A percentile compares a stretch with the other conserved stretches of the same genome.
Conservation (phyloP, 2,113 vertebrate species). For the Platysteira castanea region DNA sequence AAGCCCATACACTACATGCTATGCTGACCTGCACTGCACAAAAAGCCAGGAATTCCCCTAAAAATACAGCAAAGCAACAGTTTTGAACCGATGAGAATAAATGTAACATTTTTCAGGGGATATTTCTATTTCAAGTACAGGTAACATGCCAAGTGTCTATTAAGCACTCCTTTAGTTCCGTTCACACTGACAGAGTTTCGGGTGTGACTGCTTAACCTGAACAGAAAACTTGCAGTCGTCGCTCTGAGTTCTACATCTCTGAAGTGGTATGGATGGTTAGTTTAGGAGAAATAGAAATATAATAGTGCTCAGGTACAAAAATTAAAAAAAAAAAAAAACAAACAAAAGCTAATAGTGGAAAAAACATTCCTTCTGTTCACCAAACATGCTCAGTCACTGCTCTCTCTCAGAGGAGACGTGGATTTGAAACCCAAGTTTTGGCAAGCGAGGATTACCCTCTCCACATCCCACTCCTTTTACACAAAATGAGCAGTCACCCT, state of each 20-base stretch:
- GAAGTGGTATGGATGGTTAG: background rate
- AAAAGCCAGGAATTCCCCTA: background rate
- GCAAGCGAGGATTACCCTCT: accelerated
- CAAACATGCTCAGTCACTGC: background rate
- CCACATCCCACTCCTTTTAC: background rate
- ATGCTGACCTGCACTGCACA: background rate
- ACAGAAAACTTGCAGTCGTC: background rate
- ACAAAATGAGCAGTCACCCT: background rate
- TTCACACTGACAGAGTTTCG: background rate
- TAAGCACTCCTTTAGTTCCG: too few species aligned
- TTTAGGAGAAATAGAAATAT: background rate
- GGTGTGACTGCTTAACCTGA: background rate
- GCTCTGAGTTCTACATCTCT: background rate
- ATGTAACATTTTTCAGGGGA: background rate
- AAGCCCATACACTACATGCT: background rate
- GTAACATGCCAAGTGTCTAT: background rate
- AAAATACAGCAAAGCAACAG: background rate
- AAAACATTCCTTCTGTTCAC: background rate
- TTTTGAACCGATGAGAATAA: background rate
- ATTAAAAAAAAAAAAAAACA: too few species aligned
- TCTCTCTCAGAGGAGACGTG: background rate
- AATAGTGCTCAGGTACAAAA: background rate
- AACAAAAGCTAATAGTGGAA: background rate
- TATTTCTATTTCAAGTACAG: background rate
- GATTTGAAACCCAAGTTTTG: background rate